These are phyloP conservation scores for Plebejus melissa DNA, from an alignment of 2,888 invertebrate species.

Conservation along the genomic window DNA sequence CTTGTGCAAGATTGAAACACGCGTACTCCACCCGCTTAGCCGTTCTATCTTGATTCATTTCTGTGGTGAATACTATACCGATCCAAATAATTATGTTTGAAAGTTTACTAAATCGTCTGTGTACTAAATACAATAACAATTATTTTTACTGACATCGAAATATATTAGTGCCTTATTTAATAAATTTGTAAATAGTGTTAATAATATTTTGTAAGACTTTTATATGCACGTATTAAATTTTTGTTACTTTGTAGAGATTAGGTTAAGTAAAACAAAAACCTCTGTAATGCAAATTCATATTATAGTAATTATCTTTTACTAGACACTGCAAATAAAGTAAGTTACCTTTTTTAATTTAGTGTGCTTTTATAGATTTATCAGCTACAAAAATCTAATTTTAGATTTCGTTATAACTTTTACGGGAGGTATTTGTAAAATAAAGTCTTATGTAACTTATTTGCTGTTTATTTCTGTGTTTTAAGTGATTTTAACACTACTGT, in stretches of 20 bases:
- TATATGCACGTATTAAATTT: not conserved
- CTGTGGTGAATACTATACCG: too few relatives aligned
- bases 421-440: slow-evolving; percentile 33
- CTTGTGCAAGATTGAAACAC: too few relatives aligned
- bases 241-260: not conserved
- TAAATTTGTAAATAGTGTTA: slow-evolving; percentile 48
- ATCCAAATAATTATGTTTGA: not conserved
- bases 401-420: slow-evolving; percentile 4
- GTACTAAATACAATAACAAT: not conserved
- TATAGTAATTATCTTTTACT: not conserved
- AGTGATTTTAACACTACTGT: not conserved
- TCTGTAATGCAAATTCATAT: not conserved
- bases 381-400: not conserved
- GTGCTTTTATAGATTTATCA: slow-evolving; percentile 5
- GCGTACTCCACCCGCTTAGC: too few relatives aligned
- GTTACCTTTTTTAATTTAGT: slow-evolving; percentile 16
- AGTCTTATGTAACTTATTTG: slow-evolving; percentile 28
- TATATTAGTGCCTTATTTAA: slow-evolving; percentile 37
- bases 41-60: too few relatives aligned
- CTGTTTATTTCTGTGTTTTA: not conserved
- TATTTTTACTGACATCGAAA: not conserved
- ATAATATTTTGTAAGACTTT: slow-evolving; percentile 37
- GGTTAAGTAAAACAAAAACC: not conserved
- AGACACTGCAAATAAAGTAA: slow-evolving; percentile 1
- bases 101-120: not conserved